Evolutionary conservation across 92 coral and sea anemone species (phyloP).

Genomic region (Phenganax stokvisi): DNA sequence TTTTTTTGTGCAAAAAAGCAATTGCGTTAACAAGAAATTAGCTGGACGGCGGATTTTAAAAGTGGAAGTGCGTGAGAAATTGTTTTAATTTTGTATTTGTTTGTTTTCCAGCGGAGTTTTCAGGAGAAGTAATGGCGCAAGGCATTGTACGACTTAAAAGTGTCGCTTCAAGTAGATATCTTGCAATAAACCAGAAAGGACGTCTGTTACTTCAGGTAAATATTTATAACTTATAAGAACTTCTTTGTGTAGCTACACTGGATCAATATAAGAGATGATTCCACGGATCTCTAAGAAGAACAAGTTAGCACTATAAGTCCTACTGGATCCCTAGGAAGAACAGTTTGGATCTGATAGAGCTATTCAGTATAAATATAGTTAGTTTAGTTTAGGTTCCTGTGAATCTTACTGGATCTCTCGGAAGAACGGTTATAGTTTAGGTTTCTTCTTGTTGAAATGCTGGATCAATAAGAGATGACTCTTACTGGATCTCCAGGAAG

Average conservation of each 20-base stretch:
- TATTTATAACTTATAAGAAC: background rate
- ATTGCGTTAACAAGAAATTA: too few species aligned
- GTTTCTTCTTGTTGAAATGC: background rate
- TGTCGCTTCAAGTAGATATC: conserved; percentile 57
- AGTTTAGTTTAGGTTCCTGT: too few species aligned
- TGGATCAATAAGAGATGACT: too few species aligned
- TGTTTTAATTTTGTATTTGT: too few species aligned
- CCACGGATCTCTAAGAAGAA: background rate
- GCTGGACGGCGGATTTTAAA: too few species aligned
- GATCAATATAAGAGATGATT: background rate
- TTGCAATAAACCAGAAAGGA: conserved; percentile 73
- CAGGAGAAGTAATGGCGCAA: conserved; percentile 66
- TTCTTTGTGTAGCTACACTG: background rate
- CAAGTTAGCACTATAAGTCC: background rate
- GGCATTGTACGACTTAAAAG: conserved; percentile 67
- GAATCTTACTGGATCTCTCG: background rate
- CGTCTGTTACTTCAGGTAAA: conserved; percentile 66
- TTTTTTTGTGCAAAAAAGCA: too few species aligned
- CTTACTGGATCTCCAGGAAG: too few species aligned
- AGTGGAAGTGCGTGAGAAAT: too few species aligned
- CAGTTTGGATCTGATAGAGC: too few species aligned
- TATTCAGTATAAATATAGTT: too few species aligned
- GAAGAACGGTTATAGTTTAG: background rate
- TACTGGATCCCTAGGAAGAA: too few species aligned
- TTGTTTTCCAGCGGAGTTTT: conserved; percentile 63